Base-by-base conservation (phyloP, 30 jellyfish, hydroid and myxozoan genomes). In the Hydractinia symbiolongicarpus region DNA sequence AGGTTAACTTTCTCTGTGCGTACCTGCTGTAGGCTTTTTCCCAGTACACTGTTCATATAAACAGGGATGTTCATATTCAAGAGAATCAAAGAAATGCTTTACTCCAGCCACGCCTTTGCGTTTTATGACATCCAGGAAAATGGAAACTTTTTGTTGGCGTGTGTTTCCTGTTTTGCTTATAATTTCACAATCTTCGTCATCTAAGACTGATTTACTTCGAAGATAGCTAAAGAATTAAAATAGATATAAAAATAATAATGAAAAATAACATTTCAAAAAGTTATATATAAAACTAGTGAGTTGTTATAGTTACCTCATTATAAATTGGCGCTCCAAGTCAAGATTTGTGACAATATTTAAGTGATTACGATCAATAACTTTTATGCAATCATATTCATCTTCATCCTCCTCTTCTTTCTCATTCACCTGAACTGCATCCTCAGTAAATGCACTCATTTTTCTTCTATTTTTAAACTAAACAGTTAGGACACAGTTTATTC, bases 161-260 rank as follows among this genome's bases (percentile, higher is more conserved):
- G 96, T 82, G 66, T 77, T 73, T 4, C 91, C 96, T 62, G 61
- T 80, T 53, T 81, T 79, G 51, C 50, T 20, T 4, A 93, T 88
- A 20, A 82, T 60, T 71, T 93, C 96, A 75, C 98, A 93, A 67
- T 93, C 98, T 75, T 93, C 96, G 21, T 93, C 98, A 62, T 93
- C 98, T 67, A 93, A 73, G 8, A 93, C 88, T 5, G 74, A 40
- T 17, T 93, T 86, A 73, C 98, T 93, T 67, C 90, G 88, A 49
- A 93, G 74, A 67, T 93, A 93, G 67, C 96, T 87, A 50, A 13
- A 54, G 13, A 30, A 11, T 53, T 6, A 82, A 78, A 15, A 56
- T 77, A 10, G 2, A 30, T 30, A 9, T 51, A 6, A 64, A 64
- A 7, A 64, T 0, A 6, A 64, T 6, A 7, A 64, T 4, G 2